phyloP scores from a whole-genome alignment of 2,888 invertebrate genomes.

The Tipula lateralis region DNA sequence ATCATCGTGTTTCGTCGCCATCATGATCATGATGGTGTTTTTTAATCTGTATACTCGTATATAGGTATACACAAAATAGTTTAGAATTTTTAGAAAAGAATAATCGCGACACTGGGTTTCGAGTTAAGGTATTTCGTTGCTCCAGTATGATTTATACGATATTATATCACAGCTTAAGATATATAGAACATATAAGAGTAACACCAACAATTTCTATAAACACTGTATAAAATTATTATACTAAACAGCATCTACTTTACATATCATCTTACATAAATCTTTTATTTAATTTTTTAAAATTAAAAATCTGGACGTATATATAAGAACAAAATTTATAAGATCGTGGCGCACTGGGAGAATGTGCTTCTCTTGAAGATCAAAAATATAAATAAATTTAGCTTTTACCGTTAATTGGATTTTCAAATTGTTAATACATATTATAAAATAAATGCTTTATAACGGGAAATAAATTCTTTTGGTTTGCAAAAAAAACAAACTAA shows the following conservation, averaged over 20 bases:
- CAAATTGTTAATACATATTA: constrained; percentile 14
- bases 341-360: not conserved
- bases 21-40: not conserved
- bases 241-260: not conserved
- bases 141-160: not conserved
- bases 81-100: not conserved
- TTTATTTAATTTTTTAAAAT: not conserved
- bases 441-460: constrained; percentile 24
- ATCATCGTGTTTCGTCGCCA: not conserved
- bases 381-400: not conserved
- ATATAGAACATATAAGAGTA: not conserved
- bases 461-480: not conserved
- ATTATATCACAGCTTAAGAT: not conserved
- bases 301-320: not conserved
- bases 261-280: not conserved
- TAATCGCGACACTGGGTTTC: not conserved
- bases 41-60: too few species aligned
- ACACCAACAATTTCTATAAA: not conserved
- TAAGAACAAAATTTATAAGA: not conserved
- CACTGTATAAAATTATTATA: not conserved
- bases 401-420: constrained; percentile 19
- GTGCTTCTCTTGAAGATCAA: not conserved
- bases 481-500: not conserved
- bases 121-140: not conserved
- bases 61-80: not conserved